Percentiles rank a stretch among this genome's conserved stretches.
phyloP scores from a whole-genome alignment of 2,797 vertebrate genomes.

The Bradypodion ventrale region DNA sequence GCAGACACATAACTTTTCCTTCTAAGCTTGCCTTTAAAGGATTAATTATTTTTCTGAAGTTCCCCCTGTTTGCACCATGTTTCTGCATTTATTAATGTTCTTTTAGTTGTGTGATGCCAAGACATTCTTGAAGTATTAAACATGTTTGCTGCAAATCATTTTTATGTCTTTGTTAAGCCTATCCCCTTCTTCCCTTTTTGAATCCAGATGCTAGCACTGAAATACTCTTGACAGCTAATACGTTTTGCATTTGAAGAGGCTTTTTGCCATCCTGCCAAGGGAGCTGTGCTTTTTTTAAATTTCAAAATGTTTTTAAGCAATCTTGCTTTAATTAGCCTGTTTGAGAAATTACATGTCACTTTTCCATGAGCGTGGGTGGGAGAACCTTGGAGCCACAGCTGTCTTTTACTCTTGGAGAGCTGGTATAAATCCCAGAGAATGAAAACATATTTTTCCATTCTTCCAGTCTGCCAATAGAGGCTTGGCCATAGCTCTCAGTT shows the following conservation, averaged over 20 bases:
- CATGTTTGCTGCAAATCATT: slow-evolving; percentile 72
- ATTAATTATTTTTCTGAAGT: slow-evolving; percentile 74
- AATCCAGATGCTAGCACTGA: slow-evolving; percentile 49
- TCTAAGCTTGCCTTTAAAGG: slow-evolving; percentile 67
- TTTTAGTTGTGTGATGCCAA: slow-evolving; percentile 74
- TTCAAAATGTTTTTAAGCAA: slow-evolving; percentile 68
- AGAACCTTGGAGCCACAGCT: slow-evolving; percentile 73
- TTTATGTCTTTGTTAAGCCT: slow-evolving; percentile 75
- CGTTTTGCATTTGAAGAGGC: slow-evolving; percentile 55
- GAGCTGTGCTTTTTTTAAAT: slow-evolving; percentile 74
- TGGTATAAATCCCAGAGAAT: slow-evolving; percentile 66
- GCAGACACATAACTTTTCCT: slow-evolving; percentile 65
- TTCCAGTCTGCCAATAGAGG: slow-evolving; percentile 49
- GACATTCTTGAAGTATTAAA: slow-evolving; percentile 76
- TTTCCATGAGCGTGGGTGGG: slow-evolving; percentile 77
- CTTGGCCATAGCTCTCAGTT: slow-evolving; percentile 23
- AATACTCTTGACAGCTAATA: slow-evolving; percentile 61
- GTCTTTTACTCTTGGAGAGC: slow-evolving; percentile 70
- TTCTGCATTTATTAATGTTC: slow-evolving; percentile 59
- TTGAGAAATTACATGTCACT: slow-evolving; percentile 76
- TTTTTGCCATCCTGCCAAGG: slow-evolving; percentile 59
- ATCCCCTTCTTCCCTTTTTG: slow-evolving; percentile 36
- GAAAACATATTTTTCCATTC: slow-evolving; percentile 60
- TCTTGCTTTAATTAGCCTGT: slow-evolving; percentile 75
- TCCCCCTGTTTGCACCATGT: slow-evolving; percentile 52